Base-by-base conservation (phyloP, 2,797 vertebrate species). In the Pseudochaenichthys georgianus region DNA sequence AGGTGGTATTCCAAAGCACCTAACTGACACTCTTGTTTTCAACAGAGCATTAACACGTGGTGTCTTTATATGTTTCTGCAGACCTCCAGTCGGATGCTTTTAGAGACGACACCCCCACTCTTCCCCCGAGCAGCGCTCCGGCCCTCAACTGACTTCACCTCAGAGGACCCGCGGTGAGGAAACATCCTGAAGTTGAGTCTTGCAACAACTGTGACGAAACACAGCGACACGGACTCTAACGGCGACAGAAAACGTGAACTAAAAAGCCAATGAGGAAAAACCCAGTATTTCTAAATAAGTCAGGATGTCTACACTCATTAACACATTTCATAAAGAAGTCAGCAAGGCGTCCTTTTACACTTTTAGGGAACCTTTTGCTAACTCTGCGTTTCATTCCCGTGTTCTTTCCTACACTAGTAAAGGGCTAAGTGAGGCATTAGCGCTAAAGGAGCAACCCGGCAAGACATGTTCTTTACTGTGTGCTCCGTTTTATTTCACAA, bases 81-180 rank as follows among this genome's bases (percentile, higher is more conserved):
- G 95, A 95, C 78, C 92, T 95, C 48, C 93, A 95, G 63, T 88
- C 92, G 0, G 95, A 95, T 50, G 92, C 92, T 7, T 95, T 94
- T 50, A 82, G 87, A 87, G 95, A 95, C 17, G 91, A 95, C 80
- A 94, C 95, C 2, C 94, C 93, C 0, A 95, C 91, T 5, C 93
- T 95, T 48, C 93, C 92, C 61, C 93, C 94, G 1, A 93, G 92
- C 82, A 94, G 90, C 5, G 83, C 89, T 73, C 87, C 93, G 11
- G 66, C 92, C 60, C 77, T 94, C 66, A 93, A 95, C 88, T 94
- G 77, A 94, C 13, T 9, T 19, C 9, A 63, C 45, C 43, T n/a
- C 12, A 2, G 16, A 52, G 13, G 45, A 9, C 41, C 19, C 66
- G 43, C 38, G 42, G 23, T 19, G 21, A 70, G 13, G 67, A 88